phyloP scores from a whole-genome alignment of 2,113 vertebrate genomes.

The Burhinus oedicnemus region DNA sequence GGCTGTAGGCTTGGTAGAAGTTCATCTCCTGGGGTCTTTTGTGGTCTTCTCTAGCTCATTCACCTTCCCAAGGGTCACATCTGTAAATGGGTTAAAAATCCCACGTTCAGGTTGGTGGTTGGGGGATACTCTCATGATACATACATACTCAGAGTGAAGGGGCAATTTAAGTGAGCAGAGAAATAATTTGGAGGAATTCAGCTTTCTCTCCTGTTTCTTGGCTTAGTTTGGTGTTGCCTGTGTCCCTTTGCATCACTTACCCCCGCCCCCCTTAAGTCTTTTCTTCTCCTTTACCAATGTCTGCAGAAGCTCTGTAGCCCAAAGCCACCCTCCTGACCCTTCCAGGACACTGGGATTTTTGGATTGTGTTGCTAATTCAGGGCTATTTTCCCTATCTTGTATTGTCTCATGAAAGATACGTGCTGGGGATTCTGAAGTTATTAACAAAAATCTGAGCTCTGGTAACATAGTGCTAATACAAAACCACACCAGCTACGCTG shows the following conservation, averaged over 20 bases:
- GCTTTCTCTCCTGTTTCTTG: not conserved
- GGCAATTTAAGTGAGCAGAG: not conserved
- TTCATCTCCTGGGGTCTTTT: not conserved
- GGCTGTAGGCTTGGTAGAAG: not conserved
- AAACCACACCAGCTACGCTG: not conserved
- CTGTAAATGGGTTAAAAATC: not conserved
- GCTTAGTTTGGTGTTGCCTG: not conserved
- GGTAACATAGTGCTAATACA: not conserved
- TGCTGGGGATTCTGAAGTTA: not conserved
- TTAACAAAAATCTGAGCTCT: not conserved
- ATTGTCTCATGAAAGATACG: not conserved
- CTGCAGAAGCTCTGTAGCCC: not conserved
- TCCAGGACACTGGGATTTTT: not conserved
- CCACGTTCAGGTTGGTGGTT: accelerated
- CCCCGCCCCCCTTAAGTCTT: not conserved
- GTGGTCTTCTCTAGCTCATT: not conserved
- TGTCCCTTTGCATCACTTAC: not conserved
- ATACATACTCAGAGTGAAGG: accelerated
- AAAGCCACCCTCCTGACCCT: not conserved
- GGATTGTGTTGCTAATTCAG: not conserved
- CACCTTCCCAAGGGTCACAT: not conserved
- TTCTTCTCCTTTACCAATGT: not conserved
- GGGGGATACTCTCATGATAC: not conserved
- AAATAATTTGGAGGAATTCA: not conserved
- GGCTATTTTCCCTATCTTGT: not conserved